Conservation (phyloP, 2,888 invertebrate species). For the Acronicta leporina region DNA sequence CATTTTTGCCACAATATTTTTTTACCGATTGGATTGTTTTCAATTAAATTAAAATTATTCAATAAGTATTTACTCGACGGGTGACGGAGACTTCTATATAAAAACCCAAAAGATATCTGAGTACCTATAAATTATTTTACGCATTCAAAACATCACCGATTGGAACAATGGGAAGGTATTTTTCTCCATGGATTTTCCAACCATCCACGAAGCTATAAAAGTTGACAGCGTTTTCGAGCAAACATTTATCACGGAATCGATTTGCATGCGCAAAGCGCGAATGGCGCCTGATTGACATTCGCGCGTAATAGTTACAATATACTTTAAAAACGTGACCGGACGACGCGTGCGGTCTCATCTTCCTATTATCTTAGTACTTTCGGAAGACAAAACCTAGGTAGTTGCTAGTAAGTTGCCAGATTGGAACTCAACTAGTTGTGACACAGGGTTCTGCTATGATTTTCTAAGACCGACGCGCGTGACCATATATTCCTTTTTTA, state of each 20-base stretch:
- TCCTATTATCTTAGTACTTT: conserved; percentile 20
- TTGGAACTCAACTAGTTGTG: background rate
- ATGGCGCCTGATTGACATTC: conserved; percentile 68
- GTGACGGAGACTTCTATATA: background rate
- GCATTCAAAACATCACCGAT: background rate
- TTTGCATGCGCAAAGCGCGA: conserved; percentile 60
- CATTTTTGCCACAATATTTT: too few relatives aligned
- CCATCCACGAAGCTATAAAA: conserved; percentile 10
- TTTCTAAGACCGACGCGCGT: background rate
- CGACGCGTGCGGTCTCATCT: conserved; percentile 44
- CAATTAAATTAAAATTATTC: too few relatives aligned
- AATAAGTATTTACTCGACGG: too few relatives aligned
- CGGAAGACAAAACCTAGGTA: conserved; percentile 21
- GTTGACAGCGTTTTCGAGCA: conserved; percentile 22
- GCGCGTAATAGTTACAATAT: conserved; percentile 71
- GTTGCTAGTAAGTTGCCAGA: background rate
- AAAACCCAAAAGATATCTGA: background rate
- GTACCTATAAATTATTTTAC: background rate
- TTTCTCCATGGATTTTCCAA: conserved; percentile 13
- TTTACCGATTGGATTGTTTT: too few relatives aligned
- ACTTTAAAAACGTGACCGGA: conserved; percentile 75
- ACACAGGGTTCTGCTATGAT: background rate
- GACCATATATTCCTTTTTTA: too few relatives aligned
- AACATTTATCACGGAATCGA: conserved; percentile 46
- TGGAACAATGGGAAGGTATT: conserved; percentile 8